Evolutionary conservation across 2,888 invertebrate species (phyloP).

Genomic region (Dicranocentrus wangi): DNA sequence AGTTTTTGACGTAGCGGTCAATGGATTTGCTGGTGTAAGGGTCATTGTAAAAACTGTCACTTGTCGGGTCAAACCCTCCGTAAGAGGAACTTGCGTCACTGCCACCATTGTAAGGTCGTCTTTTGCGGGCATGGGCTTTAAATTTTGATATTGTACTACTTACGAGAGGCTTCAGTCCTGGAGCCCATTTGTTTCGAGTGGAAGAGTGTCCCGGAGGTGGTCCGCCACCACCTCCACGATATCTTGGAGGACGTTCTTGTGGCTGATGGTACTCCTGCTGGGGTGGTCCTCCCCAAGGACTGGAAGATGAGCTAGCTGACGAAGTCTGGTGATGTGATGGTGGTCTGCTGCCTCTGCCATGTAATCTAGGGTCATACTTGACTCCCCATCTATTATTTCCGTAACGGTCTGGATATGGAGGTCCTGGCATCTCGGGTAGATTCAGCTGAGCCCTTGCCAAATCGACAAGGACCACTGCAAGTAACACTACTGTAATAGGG

Average conservation of each 20-base stretch:
- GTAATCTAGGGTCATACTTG: slow-evolving; percentile 54
- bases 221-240: neutral
- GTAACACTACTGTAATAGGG: slow-evolving; percentile 9
- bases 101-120: slow-evolving; percentile 24
- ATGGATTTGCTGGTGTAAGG: slow-evolving; percentile 28
- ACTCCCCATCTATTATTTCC: slow-evolving; percentile 60
- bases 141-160: slow-evolving; percentile 32
- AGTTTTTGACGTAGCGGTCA: slow-evolving; percentile 51
- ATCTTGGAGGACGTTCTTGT: slow-evolving; percentile 14
- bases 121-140: slow-evolving; percentile 20
- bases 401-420: slow-evolving; percentile 46
- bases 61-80: slow-evolving; percentile 39
- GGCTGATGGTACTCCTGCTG: neutral
- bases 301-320: neutral
- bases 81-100: slow-evolving; percentile 7
- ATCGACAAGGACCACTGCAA: slow-evolving; percentile 13
- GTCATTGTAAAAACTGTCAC: slow-evolving; percentile 34
- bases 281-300: neutral
- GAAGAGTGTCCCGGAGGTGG: neutral
- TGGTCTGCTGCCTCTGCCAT: slow-evolving; percentile 32
- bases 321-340: slow-evolving; percentile 7
- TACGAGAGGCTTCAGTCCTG: slow-evolving; percentile 54
- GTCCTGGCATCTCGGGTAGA: slow-evolving; percentile 54
- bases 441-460: slow-evolving; percentile 36
- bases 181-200: slow-evolving; percentile 37